Percentiles rank a stretch among this genome's conserved stretches.
Evolutionary conservation across 1,140 invertebrate genomes (phyloP).

Genomic region (Drosophila ogumai): DNA sequence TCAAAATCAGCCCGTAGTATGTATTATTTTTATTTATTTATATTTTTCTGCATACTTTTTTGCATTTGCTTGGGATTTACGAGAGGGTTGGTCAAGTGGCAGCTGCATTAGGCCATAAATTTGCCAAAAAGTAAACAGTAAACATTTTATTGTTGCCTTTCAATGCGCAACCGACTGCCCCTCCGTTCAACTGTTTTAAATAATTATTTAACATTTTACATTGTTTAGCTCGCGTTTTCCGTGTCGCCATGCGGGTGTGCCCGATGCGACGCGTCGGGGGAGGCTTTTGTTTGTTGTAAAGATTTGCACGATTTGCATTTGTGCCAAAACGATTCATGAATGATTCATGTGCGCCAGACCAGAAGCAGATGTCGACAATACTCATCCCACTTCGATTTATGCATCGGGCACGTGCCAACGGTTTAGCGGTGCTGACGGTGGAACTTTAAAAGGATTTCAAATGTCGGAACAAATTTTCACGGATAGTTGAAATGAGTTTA

Average conservation of each 20-base stretch:
- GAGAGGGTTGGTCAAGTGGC: slow-evolving; percentile 26
- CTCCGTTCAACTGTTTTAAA: slow-evolving; percentile 59
- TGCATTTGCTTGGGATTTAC: slow-evolving; percentile 7
- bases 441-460: slow-evolving; percentile 35
- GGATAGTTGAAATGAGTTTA: slow-evolving; percentile 11
- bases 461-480: slow-evolving; percentile 4
- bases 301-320: slow-evolving; percentile 79
- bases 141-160: slow-evolving; percentile 70
- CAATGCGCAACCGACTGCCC: slow-evolving; percentile 8
- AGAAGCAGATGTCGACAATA: slow-evolving; percentile 73
- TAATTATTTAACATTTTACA: slow-evolving; percentile 82
- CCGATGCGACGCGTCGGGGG: neutral
- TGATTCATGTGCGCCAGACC: slow-evolving; percentile 71
- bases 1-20: slow-evolving; percentile 20
- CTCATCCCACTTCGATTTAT: slow-evolving; percentile 63
- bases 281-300: slow-evolving; percentile 74
- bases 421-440: slow-evolving; percentile 21
- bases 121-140: slow-evolving; percentile 76
- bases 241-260: slow-evolving; percentile 37
- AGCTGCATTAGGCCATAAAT: slow-evolving; percentile 77
- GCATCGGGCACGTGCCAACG: slow-evolving; percentile 40
- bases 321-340: slow-evolving; percentile 77
- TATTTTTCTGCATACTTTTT: slow-evolving; percentile 13
- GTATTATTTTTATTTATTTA: slow-evolving; percentile 17
- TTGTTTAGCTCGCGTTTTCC: slow-evolving; percentile 71